Conservation (phyloP, 2,113 vertebrate genomes). For the Pipa parva region DNA sequence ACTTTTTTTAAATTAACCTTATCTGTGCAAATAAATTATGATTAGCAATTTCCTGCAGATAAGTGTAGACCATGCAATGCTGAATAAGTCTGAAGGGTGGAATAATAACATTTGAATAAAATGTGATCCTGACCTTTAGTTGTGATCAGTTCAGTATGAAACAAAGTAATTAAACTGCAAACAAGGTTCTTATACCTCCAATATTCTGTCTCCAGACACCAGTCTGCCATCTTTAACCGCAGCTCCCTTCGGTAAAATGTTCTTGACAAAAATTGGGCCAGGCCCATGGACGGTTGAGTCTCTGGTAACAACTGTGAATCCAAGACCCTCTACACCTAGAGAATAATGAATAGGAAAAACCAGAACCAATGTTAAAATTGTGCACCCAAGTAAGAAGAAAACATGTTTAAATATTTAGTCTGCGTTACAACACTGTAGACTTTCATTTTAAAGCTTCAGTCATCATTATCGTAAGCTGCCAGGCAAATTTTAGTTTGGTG, state of each 20-base stretch:
- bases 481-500: no score
- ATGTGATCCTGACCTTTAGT: not conserved
- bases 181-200: conserved; percentile 70
- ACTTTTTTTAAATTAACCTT: conserved; percentile 4
- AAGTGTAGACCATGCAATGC: not conserved
- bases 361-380: not conserved
- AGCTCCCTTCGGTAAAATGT: conserved; percentile 91
- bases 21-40: conserved; percentile 3
- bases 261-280: conserved; percentile 94
- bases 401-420: no score
- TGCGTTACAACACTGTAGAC: no score
- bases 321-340: conserved; percentile 88
- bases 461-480: no score
- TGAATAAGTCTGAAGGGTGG: conserved; percentile 9
- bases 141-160: not conserved
- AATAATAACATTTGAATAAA: conserved; percentile 12
- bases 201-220: conserved; percentile 91
- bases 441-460: no score
- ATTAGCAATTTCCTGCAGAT: not conserved
- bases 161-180: not conserved
- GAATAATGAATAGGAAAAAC: conserved; percentile 35
- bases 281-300: conserved; percentile 88
- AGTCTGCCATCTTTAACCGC: conserved; percentile 92
- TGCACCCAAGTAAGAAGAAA: conserved; percentile 23
- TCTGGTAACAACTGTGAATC: conserved; percentile 96